phyloP scores from a whole-genome alignment of 2,113 vertebrate species.

The Penelope pileata region DNA sequence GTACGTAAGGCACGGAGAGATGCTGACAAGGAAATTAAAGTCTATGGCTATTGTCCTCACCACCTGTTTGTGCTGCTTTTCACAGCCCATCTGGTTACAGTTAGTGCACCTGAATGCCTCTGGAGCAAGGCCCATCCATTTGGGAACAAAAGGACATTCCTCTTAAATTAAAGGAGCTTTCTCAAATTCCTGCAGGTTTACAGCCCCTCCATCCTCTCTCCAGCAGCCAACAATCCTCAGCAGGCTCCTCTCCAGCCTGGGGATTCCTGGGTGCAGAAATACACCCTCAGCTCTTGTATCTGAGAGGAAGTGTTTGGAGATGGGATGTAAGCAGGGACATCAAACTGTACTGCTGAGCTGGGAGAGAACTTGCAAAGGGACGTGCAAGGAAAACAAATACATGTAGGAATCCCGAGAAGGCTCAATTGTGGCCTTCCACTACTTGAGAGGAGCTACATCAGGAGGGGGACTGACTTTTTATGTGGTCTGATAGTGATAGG shows the following conservation, averaged over 20 bases:
- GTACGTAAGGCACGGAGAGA: background rate
- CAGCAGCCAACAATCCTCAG: background rate
- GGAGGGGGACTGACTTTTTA: background rate
- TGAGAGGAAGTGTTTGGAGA: background rate
- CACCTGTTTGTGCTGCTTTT: conserved; percentile 29
- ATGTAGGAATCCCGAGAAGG: rapidly evolving
- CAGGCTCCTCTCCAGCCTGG: background rate
- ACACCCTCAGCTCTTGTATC: rapidly evolving
- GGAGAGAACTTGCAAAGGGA: background rate
- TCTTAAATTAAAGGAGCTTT: conserved; percentile 36
- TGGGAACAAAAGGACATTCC: conserved; percentile 60
- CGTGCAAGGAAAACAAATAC: rapidly evolving
- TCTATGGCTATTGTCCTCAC: background rate
- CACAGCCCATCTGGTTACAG: conserved; percentile 42
- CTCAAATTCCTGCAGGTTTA: conserved; percentile 39
- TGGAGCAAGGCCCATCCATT: conserved; percentile 9
- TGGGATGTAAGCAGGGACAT: background rate
- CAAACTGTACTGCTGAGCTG: background rate
- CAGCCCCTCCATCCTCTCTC: background rate
- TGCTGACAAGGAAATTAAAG: conserved; percentile 19
- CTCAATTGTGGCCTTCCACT: background rate
- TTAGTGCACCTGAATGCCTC: conserved; percentile 31
- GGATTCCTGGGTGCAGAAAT: background rate
- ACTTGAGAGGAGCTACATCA: background rate
- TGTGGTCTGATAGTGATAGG: background rate